Base-by-base conservation (phyloP, 1,140 invertebrate species). In the Pollicipes pollicipes region DNA sequence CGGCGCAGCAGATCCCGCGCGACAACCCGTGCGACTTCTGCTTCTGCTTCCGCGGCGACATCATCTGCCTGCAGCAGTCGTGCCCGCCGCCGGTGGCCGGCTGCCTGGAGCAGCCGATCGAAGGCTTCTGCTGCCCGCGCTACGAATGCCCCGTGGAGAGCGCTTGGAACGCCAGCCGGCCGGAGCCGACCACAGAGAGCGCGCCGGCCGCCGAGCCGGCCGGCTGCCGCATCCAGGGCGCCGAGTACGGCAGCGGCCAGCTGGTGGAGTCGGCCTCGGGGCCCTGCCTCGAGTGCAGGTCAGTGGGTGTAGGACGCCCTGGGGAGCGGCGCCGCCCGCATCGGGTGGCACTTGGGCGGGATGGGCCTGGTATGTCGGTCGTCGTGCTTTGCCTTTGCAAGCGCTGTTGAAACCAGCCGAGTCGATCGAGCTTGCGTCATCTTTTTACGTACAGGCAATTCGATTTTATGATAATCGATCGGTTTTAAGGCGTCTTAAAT, bases 21-120 rank as follows among this genome's bases (percentile, higher is more conserved):
- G 90, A 93, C 72, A 91, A 96, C 82, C 91, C 93, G 32, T 96
- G 93, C 78, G 92, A 95, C 77, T 96, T 95, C 83, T 96, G 93
- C 80, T 96, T 96, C 87, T 96, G 93, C 83, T 96, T 95, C 83
- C 85, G 93, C 80, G 92, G 91, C 78, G 93, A 95, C 77, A 95
- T 96, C 74, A 95, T 96, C 74, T 96, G 93, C 76, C 81, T 96
- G 66, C 92, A 95, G 80, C 93, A 96, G 79, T 93, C 90, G 76
- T 96, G 93, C 81, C 93, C 93, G 69, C 92, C 92, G 32, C 93
- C 93, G 68, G 93, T 95, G 74, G 85, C 88, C 64, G 88, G 88
- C 35, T 96, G 93, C 77, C 3, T 28, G 3, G 90, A 94, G 79
- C 92, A 95, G 81, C 87, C 90, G 10, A 95, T 96, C 75, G 84